Evolutionary conservation across 2,888 invertebrate species (phyloP).

Genomic region (Sinohyriopsis cumingii): DNA sequence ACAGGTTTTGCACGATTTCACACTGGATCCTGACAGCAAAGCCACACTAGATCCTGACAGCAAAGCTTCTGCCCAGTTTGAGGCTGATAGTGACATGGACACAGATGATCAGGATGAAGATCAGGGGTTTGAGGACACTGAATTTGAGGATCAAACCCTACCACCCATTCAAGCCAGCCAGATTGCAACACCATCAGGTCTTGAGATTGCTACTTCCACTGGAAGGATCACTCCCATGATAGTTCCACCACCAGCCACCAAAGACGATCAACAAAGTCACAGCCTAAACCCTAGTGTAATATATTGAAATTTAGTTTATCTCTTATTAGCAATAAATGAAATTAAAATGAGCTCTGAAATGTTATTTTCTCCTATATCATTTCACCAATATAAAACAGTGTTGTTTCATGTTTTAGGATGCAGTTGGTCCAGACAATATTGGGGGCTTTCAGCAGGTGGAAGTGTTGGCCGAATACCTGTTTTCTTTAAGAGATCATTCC

Average conservation of each 20-base stretch:
- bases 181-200: background rate
- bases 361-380: background rate
- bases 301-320: background rate
- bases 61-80: background rate
- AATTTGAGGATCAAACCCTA: slow-evolving; percentile 13
- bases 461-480: slow-evolving; percentile 4
- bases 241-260: background rate
- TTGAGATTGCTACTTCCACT: background rate
- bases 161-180: slow-evolving; percentile 2
- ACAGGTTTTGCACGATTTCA: slow-evolving; percentile 16
- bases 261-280: background rate
- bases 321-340: no score
- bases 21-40: slow-evolving; percentile 5
- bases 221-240: background rate
- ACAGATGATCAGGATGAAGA: slow-evolving; percentile 10
- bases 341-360: background rate
- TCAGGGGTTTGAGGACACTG: slow-evolving; percentile 29
- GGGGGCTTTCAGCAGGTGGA: slow-evolving; percentile 9
- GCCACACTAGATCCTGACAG: no score
- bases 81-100: background rate
- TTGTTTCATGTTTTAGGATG: slow-evolving; percentile 8
- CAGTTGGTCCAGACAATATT: slow-evolving; percentile 19
- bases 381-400: background rate
- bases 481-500: slow-evolving; percentile 2
- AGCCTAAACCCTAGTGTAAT: background rate